phyloP scores from a whole-genome alignment of 2,888 invertebrate species.

The Acleris laterana region DNA sequence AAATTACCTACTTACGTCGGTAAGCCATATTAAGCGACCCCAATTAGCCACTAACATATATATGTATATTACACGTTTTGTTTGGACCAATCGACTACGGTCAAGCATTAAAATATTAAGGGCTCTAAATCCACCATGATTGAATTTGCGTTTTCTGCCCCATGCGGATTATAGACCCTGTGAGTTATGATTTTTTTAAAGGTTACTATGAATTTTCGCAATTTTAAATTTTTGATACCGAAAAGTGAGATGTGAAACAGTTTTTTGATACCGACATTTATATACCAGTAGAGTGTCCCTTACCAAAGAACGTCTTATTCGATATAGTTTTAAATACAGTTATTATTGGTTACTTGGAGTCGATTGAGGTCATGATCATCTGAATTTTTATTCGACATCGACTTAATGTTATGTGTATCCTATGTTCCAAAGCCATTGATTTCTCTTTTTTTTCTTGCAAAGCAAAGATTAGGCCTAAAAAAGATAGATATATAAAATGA shows the following conservation, averaged over 20 bases:
- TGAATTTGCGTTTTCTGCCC: constrained; percentile 78
- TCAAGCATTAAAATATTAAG: constrained; percentile 84
- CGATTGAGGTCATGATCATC: too few relatives aligned
- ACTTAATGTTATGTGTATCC: too few relatives aligned
- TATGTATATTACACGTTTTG: constrained; percentile 70
- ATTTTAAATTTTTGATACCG: neutral
- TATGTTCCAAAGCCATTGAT: too few relatives aligned
- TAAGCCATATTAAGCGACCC: constrained; percentile 84
- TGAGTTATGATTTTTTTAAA: constrained; percentile 55
- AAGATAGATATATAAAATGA: too few relatives aligned
- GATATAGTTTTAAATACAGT: too few relatives aligned
- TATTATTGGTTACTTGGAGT: too few relatives aligned
- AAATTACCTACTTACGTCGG: constrained; percentile 82
- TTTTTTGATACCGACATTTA: neutral
- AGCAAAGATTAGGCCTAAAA: too few relatives aligned
- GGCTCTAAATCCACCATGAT: constrained; percentile 82
- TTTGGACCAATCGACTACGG: constrained; percentile 71
- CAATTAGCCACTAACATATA: constrained; percentile 80
- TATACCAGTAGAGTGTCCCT: neutral
- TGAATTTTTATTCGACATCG: too few relatives aligned
- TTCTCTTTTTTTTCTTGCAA: too few relatives aligned
- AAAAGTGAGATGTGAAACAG: neutral
- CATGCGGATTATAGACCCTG: constrained; percentile 61
- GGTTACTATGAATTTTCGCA: constrained; percentile 48
- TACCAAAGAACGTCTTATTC: too few relatives aligned